These are phyloP conservation scores for Pachymerium ferrugineum DNA, from an alignment of 2,888 invertebrate genomes.

Conservation along the genomic window DNA sequence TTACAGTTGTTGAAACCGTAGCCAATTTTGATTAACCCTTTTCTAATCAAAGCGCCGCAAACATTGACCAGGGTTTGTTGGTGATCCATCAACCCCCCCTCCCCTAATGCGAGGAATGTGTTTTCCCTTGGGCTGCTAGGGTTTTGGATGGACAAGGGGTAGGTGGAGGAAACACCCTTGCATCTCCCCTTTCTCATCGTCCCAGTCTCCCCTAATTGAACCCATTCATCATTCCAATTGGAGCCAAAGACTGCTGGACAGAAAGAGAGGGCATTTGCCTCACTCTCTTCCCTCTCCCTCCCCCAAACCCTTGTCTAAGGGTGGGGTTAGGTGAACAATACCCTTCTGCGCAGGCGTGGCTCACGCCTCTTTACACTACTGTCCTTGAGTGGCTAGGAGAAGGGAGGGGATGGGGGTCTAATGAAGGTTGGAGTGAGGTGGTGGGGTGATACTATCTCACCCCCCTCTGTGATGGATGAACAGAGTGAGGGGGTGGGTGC, in stretches of 20 bases:
- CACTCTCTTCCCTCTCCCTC: constrained; percentile 11
- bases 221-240: constrained; percentile 18
- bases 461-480: constrained; percentile 26
- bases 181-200: not conserved
- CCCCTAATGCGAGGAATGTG: constrained; percentile 17
- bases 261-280: constrained; percentile 23
- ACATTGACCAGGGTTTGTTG: not conserved
- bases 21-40: not conserved
- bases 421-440: not conserved
- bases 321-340: constrained; percentile 27
- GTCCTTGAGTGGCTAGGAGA: constrained; percentile 15
- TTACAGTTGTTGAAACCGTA: not conserved
- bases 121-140: constrained; percentile 16
- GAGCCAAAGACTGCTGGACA: constrained; percentile 11
- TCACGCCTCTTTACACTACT: constrained; percentile 25
- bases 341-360: constrained; percentile 27
- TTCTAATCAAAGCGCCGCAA: not conserved
- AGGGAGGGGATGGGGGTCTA: constrained; percentile 15
- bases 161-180: not conserved
- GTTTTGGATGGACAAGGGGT: constrained; percentile 8
- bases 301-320: constrained; percentile 21
- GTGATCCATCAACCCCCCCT: not conserved
- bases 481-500: constrained; percentile 6
- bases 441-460: constrained; percentile 3
- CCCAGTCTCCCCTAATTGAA: constrained; percentile 24